These are phyloP conservation scores for Latrodectus hesperus DNA, from an alignment of 2,888 invertebrate species.

Conservation along the genomic window DNA sequence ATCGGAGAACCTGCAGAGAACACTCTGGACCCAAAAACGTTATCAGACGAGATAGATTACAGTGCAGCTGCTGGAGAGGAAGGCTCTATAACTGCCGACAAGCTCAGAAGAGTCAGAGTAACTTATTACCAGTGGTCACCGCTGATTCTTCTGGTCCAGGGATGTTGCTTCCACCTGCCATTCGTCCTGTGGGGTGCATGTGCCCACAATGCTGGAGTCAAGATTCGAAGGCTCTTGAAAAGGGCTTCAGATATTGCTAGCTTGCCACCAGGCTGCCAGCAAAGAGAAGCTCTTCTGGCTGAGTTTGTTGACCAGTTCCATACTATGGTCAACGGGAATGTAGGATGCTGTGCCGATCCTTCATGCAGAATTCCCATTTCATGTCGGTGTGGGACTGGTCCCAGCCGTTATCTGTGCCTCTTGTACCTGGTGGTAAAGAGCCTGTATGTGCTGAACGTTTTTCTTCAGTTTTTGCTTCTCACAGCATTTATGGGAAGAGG, in stretches of 20 bases:
- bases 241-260: slow-evolving; percentile 73
- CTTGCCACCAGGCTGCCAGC: slow-evolving; percentile 73
- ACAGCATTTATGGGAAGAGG: slow-evolving; percentile 75
- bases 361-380: slow-evolving; percentile 70
- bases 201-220: slow-evolving; percentile 73
- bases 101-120: slow-evolving; percentile 72
- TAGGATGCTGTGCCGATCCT: slow-evolving; percentile 72
- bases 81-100: slow-evolving; percentile 70
- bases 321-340: slow-evolving; percentile 73
- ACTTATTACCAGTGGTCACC: slow-evolving; percentile 75
- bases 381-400: slow-evolving; percentile 71
- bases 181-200: slow-evolving; percentile 75
- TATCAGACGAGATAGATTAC: slow-evolving; percentile 72
- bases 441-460: slow-evolving; percentile 75
- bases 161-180: slow-evolving; percentile 75
- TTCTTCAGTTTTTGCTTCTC: slow-evolving; percentile 75
- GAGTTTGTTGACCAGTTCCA: slow-evolving; percentile 74
- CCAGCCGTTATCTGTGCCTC: slow-evolving; percentile 73
- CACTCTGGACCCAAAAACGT: slow-evolving; percentile 71
- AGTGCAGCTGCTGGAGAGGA: slow-evolving; percentile 70
- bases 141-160: slow-evolving; percentile 74
- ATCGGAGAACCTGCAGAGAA: slow-evolving; percentile 67
- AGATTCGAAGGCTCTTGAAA: slow-evolving; percentile 73
- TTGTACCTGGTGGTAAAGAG: slow-evolving; percentile 75
- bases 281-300: slow-evolving; percentile 73